Base-by-base conservation (phyloP, 1,140 invertebrate species). In the Lepidostoma basale region DNA sequence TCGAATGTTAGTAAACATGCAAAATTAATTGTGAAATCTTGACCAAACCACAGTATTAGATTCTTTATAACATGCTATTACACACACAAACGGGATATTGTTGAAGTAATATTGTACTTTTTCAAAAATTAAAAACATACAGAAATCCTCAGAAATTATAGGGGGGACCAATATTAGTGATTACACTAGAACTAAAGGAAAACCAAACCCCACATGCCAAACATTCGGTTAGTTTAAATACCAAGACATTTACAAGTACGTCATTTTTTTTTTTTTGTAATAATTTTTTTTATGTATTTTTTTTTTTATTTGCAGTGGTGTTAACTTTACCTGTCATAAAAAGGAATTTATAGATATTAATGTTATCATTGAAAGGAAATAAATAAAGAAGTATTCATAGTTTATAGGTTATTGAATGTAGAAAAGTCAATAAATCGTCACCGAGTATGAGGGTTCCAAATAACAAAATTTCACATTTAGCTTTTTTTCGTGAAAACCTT, bases 1-100 rank as follows among this genome's bases (percentile, higher is more conserved):
- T 14, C 10, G 20, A 47, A 8, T 47, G 9, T 16, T 47, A 16
- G n/a, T 47, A 47, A 16, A 18, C 45, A 63, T 49, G 60, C 42
- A 59, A 22, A 20, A 40, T n/a, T n/a, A n/a, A n/a, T 28, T 54
- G 26, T 54, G 49, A 54, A 54, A 33, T 26, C 49, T 54, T 54
- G 10, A 26, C 26, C 49, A 54, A 47, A 47, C 44, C 6, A 33
- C 6, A 25, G 26, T 30, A 33, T 54, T 28, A 33, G 45, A 26
- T 8, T 33, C 23, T 8, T 30, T 47, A 20, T 6, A 28, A 30
- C 49, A 54, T 54, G 49, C 49, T 20, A 54, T 28, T 14, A 54
- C 26, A 54, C 26, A 49, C 22, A 54, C 49, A 54, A 33, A 40
- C 10, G 36, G 16, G 22, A 47, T n/a, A 44, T 16, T 44, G 25